These are phyloP conservation scores for Drosophila neoperkinsi DNA, from an alignment of 2,888 invertebrate species.

Conservation along the genomic window DNA sequence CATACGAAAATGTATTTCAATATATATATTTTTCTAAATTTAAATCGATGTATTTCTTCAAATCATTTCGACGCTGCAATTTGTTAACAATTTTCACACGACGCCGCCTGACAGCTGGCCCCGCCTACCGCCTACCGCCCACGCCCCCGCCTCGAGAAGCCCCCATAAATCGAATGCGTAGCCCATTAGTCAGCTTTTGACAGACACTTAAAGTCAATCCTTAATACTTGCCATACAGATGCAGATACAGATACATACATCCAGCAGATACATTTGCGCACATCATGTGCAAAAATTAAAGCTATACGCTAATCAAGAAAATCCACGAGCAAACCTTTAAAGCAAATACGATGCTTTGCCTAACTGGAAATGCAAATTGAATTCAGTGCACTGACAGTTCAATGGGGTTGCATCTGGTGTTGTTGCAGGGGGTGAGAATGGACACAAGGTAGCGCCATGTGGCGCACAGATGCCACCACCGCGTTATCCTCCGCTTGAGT, in stretches of 20 bases:
- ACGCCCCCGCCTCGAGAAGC: slow-evolving; percentile 16
- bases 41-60: slow-evolving; percentile 57
- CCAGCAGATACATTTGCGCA: slow-evolving; percentile 26
- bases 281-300: slow-evolving; percentile 22
- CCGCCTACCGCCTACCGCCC: background rate
- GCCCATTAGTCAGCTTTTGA: slow-evolving; percentile 71
- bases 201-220: slow-evolving; percentile 60
- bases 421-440: background rate
- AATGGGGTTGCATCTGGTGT: slow-evolving; percentile 38
- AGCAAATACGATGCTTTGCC: slow-evolving; percentile 1
- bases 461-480: slow-evolving; percentile 62
- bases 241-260: slow-evolving; percentile 4
- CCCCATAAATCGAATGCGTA: slow-evolving; percentile 70
- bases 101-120: slow-evolving; percentile 65
- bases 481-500: slow-evolving; percentile 15
- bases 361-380: slow-evolving; percentile 23
- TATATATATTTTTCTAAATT: slow-evolving; percentile 56
- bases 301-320: slow-evolving; percentile 25
- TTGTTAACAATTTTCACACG: slow-evolving; percentile 79
- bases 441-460: slow-evolving; percentile 65
- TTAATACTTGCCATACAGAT: slow-evolving; percentile 2
- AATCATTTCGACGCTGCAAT: slow-evolving; percentile 75
- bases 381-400: slow-evolving; percentile 44
- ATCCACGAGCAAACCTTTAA: slow-evolving; percentile 41
- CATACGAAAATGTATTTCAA: slow-evolving; percentile 46